These are phyloP conservation scores for Leptodactylus fallax DNA, from an alignment of 2,797 vertebrate genomes.

Conservation along the genomic window DNA sequence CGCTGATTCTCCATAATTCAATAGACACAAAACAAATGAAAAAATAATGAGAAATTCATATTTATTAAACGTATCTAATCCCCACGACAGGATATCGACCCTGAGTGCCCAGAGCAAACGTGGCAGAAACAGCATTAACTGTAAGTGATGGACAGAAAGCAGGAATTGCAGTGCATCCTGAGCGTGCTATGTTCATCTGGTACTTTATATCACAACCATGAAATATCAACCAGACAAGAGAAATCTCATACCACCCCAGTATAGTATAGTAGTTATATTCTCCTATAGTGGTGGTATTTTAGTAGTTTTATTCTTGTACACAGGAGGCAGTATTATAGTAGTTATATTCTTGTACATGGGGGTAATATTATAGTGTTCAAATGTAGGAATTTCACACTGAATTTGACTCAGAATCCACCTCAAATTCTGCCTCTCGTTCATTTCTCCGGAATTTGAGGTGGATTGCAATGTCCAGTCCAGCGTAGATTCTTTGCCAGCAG, in stretches of 20 bases:
- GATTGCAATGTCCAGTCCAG: no score
- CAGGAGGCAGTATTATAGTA: not conserved
- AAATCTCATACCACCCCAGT: no score
- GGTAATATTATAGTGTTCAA: no score
- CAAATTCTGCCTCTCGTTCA: no score
- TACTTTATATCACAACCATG: not conserved
- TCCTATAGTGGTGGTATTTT: not conserved
- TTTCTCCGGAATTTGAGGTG: no score
- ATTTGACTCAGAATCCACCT: no score
- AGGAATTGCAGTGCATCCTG: not conserved
- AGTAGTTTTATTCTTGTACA: not conserved
- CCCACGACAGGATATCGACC: not conserved
- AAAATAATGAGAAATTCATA: not conserved
- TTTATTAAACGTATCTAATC: not conserved
- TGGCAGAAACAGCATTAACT: not conserved
- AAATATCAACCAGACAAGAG: no score
- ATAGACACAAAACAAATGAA: not conserved
- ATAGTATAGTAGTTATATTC: not conserved
- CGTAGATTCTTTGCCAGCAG: no score
- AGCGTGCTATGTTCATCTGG: not conserved
- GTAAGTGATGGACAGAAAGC: not conserved
- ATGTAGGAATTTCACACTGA: no score
- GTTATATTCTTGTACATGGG: not conserved
- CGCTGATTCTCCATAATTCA: not conserved
- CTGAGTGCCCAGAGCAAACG: not conserved